These are phyloP conservation scores for Channa striata DNA, from an alignment of 2,797 vertebrate genomes.

Conservation along the genomic window DNA sequence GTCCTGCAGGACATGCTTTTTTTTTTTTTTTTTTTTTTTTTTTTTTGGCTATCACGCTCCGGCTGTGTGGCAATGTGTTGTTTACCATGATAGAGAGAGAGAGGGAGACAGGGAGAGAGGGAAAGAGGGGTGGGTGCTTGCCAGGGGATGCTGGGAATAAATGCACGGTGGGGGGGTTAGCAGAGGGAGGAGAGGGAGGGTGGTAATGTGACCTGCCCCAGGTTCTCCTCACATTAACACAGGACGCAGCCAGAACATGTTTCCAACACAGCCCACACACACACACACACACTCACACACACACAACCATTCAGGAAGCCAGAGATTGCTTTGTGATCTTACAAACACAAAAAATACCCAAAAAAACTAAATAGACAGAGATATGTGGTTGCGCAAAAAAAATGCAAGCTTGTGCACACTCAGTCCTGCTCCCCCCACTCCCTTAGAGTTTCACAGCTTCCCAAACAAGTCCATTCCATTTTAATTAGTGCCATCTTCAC, in stretches of 20 bases:
- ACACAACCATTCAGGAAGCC: conserved; percentile 39
- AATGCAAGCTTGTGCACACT: conserved; percentile 32
- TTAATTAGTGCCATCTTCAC: conserved; percentile 85
- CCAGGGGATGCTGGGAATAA: conserved; percentile 86
- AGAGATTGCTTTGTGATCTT: conserved; percentile 57
- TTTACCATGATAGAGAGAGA: conserved; percentile 82
- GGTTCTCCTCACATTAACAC: conserved; percentile 88
- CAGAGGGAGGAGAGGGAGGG: conserved; percentile 44
- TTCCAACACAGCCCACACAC: conserved; percentile 82
- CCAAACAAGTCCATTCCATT: conserved; percentile 86
- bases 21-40: conserved; percentile 50
- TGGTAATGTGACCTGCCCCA: conserved; percentile 86
- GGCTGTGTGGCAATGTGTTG: conserved; percentile 90
- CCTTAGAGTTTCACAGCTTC: conserved; percentile 87
- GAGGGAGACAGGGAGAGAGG: conserved; percentile 40
- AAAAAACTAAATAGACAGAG: conserved; percentile 18
- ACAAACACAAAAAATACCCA: conserved; percentile 30
- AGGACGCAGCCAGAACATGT: conserved; percentile 80
- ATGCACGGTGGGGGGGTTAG: conserved; percentile 74
- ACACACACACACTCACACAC: conserved; percentile 18
- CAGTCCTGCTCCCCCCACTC: conserved; percentile 47
- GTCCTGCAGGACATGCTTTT: conserved; percentile 76
- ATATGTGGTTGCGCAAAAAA: conserved; percentile 27
- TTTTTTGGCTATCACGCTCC: conserved; percentile 82
- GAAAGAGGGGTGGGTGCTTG: conserved; percentile 74